Percentiles rank a stretch among this genome's conserved stretches.
phyloP scores from a whole-genome alignment of 2,797 vertebrate species.

The Ctenosaura bakeri region DNA sequence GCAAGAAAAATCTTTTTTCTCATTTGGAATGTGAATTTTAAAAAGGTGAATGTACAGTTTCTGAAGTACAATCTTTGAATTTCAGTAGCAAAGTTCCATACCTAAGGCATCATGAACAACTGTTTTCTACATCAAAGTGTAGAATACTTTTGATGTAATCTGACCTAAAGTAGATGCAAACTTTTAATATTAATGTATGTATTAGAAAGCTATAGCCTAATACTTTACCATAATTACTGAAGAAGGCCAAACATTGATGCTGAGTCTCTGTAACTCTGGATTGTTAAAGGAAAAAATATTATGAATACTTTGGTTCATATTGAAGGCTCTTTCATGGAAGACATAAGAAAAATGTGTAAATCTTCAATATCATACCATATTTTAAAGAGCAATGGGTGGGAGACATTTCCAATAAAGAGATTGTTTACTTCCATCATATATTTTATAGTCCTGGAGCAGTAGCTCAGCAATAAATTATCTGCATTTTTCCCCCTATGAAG shows the following conservation, averaged over 20 bases:
- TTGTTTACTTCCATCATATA: conserved; percentile 45
- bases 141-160: conserved; percentile 51
- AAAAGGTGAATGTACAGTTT: too few relatives aligned
- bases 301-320: conserved; percentile 31
- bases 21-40: neutral
- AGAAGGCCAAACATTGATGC: conserved; percentile 47
- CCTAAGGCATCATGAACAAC: neutral
- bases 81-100: neutral
- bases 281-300: conserved; percentile 41
- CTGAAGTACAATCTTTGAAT: neutral
- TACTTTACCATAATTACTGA: conserved; percentile 44
- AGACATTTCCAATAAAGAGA: conserved; percentile 46
- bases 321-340: conserved; percentile 24
- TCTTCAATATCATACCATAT: conserved; percentile 13
- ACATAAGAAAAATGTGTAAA: conserved; percentile 42
- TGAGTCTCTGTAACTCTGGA: conserved; percentile 24
- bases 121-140: conserved; percentile 22
- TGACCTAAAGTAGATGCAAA: conserved; percentile 47
- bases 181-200: neutral
- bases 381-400: neutral
- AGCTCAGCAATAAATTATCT: conserved; percentile 4
- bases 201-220: conserved; percentile 56
- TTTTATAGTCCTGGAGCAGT: conserved; percentile 22
- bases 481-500: conserved; percentile 22
- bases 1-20: neutral